A percentile compares a stretch with the other conserved stretches of the same genome.
Evolutionary conservation across 64 coral and sea anemone genomes (phyloP).

Genomic region (Montipora capricornis): DNA sequence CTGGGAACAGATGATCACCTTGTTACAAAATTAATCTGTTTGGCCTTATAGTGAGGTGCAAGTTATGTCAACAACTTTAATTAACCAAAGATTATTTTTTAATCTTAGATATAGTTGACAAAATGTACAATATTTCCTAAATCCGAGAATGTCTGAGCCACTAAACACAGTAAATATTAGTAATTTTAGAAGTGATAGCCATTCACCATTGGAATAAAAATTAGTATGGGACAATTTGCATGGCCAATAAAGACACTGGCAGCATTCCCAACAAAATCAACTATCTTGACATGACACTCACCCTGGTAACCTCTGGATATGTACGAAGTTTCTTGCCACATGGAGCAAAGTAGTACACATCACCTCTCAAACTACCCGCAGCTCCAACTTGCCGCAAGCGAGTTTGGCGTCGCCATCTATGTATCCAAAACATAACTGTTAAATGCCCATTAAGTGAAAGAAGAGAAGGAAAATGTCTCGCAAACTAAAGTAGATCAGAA

Average conservation of each 20-base stretch:
- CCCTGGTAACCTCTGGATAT: conserved; percentile 97
- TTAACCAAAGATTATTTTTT: too few relatives aligned
- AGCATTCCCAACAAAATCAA: not conserved
- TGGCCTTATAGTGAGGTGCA: too few relatives aligned
- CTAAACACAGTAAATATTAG: too few relatives aligned
- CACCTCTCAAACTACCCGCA: conserved; percentile 80
- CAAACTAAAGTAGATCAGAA: too few relatives aligned
- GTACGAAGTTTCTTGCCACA: conserved; percentile 98
- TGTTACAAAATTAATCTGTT: too few relatives aligned
- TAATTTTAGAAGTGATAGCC: too few relatives aligned
- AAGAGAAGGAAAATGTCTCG: too few relatives aligned
- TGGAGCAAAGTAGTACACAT: conserved; percentile 99
- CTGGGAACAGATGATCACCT: too few relatives aligned
- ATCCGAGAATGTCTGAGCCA: too few relatives aligned
- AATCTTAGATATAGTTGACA: too few relatives aligned
- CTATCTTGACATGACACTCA: conserved; percentile 15
- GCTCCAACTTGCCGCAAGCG: conserved; percentile 82
- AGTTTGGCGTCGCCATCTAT: conserved; percentile 96
- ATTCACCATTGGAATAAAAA: not conserved
- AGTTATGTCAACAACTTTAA: too few relatives aligned
- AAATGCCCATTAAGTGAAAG: not conserved
- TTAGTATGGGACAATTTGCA: not conserved
- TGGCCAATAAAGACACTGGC: not conserved
- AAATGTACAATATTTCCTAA: too few relatives aligned
- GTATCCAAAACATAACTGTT: not conserved